A percentile compares a stretch with the other conserved stretches of the same genome.
Conservation (phyloP, 2,888 invertebrate species). For the Melolontha melolontha region DNA sequence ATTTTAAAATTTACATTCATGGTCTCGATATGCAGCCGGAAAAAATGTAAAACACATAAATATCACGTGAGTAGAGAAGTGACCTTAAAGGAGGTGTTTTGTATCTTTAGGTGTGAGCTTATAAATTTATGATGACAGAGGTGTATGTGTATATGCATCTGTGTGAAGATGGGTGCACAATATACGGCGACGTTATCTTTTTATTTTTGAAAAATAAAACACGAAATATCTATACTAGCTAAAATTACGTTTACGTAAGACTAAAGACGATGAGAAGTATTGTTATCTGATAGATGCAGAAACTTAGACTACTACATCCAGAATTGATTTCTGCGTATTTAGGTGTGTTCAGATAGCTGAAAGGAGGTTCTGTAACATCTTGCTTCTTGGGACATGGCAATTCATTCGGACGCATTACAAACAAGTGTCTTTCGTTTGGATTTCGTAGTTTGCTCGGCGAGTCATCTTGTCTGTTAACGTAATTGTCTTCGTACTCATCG, state of each 20-base stretch:
- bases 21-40: too few species aligned
- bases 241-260: conserved; percentile 29
- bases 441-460: conserved; percentile 50
- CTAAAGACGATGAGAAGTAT: conserved; percentile 15
- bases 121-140: conserved; percentile 22
- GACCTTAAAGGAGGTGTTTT: conserved; percentile 1
- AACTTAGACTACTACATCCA: conserved; percentile 40
- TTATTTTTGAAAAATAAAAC: not conserved
- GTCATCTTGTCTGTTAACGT: conserved; percentile 54
- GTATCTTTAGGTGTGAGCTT: not conserved
- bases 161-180: conserved; percentile 29
- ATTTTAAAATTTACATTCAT: too few species aligned
- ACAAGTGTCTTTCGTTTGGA: conserved; percentile 54
- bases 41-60: conserved; percentile 11
- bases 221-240: conserved; percentile 8
- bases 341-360: conserved; percentile 56
- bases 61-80: conserved; percentile 1
- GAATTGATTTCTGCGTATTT: conserved; percentile 55
- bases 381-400: conserved; percentile 64
- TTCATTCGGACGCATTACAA: conserved; percentile 57
- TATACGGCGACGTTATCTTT: conserved; percentile 19
- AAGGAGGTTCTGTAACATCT: conserved; percentile 57
- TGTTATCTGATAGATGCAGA: conserved; percentile 17
- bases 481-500: conserved; percentile 51
- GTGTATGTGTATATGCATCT: conserved; percentile 11